Percentiles rank a stretch among this genome's conserved stretches.
These are phyloP conservation scores for Eubasilissa regina DNA, from an alignment of 1,140 invertebrate genomes.

Conservation along the genomic window DNA sequence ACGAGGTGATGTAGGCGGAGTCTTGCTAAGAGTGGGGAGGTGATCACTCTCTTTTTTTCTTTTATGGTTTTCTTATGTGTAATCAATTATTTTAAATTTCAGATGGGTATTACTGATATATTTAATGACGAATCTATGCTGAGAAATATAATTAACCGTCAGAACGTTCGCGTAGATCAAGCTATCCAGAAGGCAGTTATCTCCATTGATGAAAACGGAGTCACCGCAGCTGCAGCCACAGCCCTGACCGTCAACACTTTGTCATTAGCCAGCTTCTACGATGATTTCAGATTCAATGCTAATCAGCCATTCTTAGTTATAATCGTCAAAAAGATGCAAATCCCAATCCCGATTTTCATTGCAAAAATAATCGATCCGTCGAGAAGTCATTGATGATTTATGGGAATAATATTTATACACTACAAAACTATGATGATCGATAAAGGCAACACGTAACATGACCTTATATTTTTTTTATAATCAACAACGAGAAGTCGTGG, in stretches of 20 bases:
- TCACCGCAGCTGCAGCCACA: conserved; percentile 79
- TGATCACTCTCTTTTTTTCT: no score
- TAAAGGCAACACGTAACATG: no score
- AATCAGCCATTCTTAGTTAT: conserved; percentile 79
- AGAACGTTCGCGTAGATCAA: conserved; percentile 70
- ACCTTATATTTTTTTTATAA: no score
- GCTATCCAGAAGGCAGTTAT: conserved; percentile 81
- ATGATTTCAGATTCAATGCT: conserved; percentile 69
- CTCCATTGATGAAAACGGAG: conserved; percentile 82
- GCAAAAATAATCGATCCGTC: conserved; percentile 67
- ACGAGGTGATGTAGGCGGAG: no score
- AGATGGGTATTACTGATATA: conserved; percentile 78
- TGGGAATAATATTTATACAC: no score
- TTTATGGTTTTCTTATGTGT: no score
- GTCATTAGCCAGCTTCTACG: conserved; percentile 69
- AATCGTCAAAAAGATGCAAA: conserved; percentile 65
- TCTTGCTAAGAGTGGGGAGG: no score
- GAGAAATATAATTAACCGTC: conserved; percentile 47
- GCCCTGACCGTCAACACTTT: conserved; percentile 74
- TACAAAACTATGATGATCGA: no score
- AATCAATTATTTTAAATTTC: no score
- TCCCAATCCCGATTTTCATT: conserved; percentile 66
- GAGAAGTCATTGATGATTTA: no score
- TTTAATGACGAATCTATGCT: conserved; percentile 71
- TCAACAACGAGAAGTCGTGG: no score